phyloP scores from a whole-genome alignment of 2,797 vertebrate genomes.

The Chaenodraco wilsoni region DNA sequence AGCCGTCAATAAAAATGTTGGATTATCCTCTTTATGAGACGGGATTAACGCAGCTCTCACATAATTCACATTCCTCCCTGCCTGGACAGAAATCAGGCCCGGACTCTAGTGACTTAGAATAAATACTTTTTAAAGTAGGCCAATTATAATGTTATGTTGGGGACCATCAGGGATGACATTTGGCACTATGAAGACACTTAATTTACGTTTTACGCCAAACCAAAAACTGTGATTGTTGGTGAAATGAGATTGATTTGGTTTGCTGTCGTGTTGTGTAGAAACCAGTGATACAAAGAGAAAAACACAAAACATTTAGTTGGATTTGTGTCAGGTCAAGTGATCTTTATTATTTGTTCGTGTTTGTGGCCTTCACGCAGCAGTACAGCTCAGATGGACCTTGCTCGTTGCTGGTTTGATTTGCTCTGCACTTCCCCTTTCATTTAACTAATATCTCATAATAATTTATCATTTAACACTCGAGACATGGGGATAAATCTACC shows the following conservation, averaged over 20 bases:
- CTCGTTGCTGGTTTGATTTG: slow-evolving; percentile 36
- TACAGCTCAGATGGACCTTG: slow-evolving; percentile 34
- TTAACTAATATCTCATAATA: slow-evolving; percentile 58
- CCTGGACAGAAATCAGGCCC: background rate
- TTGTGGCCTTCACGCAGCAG: slow-evolving; percentile 40
- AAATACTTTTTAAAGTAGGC: background rate
- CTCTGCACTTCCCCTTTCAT: slow-evolving; percentile 27
- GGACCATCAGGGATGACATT: background rate
- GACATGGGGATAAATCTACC: slow-evolving; percentile 78
- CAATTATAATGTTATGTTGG: background rate
- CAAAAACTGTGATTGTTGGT: background rate
- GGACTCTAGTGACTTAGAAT: background rate
- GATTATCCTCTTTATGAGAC: slow-evolving; percentile 67
- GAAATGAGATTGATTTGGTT: background rate
- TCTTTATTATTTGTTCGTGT: slow-evolving; percentile 78
- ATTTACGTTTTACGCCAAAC: background rate
- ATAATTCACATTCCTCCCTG: slow-evolving; percentile 64
- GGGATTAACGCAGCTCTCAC: slow-evolving; percentile 73
- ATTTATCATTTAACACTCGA: slow-evolving; percentile 65
- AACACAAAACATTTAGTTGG: slow-evolving; percentile 22
- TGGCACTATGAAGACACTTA: background rate
- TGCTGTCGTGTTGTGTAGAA: background rate
- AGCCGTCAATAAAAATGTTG: slow-evolving; percentile 62
- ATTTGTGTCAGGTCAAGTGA: slow-evolving; percentile 85
- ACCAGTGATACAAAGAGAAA: background rate